Conservation (phyloP, 2,888 invertebrate genomes). For the Polydrusus cervinus region DNA sequence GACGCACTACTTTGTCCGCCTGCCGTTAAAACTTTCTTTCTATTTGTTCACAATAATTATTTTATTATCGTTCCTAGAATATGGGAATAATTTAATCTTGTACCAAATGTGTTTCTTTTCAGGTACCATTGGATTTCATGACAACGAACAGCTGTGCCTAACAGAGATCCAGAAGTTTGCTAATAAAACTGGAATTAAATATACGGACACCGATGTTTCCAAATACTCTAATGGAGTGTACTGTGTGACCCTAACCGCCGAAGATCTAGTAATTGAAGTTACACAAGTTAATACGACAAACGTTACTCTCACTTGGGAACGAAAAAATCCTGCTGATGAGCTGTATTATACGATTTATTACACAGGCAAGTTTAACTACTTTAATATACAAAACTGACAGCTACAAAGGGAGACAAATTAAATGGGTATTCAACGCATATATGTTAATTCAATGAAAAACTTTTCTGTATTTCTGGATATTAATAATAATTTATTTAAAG, state of each 20-base stretch:
- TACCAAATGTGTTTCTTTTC: conserved; percentile 30
- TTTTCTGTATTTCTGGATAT: no score
- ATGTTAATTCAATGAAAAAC: no score
- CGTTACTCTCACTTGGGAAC: conserved; percentile 69
- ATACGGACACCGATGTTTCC: conserved; percentile 74
- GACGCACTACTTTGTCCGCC: no score
- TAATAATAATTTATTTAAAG: no score
- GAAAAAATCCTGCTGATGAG: conserved; percentile 52
- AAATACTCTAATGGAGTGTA: conserved; percentile 80
- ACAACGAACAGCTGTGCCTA: conserved; percentile 87
- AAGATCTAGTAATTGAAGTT: conserved; percentile 70
- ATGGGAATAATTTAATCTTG: no score
- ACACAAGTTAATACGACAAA: conserved; percentile 64
- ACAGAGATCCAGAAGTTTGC: conserved; percentile 78
- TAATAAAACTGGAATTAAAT: conserved; percentile 70
- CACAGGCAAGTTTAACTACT: conserved; percentile 72
- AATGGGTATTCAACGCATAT: no score
- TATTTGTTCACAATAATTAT: no score
- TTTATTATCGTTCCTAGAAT: no score
- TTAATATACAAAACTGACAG: background rate
- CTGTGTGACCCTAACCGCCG: conserved; percentile 64
- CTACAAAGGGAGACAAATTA: background rate
- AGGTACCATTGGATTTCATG: conserved; percentile 78
- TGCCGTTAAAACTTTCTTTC: no score
- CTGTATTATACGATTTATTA: conserved; percentile 76